Conservation (phyloP, 2,113 vertebrate genomes). For the Paramisgurnus dabryanus region DNA sequence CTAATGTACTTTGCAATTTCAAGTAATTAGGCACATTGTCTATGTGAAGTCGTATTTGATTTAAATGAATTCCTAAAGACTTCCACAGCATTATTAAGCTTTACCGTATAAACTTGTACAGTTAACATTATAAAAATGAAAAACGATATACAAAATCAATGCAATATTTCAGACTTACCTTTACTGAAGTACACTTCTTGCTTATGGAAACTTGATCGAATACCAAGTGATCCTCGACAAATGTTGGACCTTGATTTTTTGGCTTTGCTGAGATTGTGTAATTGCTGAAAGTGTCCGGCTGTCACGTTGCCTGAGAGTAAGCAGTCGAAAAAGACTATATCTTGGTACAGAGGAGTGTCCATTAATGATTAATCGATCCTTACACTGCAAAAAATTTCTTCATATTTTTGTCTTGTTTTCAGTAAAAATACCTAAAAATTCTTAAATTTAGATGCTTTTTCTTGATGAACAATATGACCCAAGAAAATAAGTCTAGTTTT, state of each 20-base stretch:
- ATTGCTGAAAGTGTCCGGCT: constrained; percentile 41
- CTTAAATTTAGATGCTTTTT: too few relatives aligned
- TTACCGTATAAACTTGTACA: too few relatives aligned
- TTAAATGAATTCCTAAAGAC: background rate
- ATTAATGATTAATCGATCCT: constrained; percentile 73
- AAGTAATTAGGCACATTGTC: background rate
- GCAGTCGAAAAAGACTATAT: constrained; percentile 33
- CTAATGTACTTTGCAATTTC: background rate
- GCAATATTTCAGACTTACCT: constrained; percentile 65
- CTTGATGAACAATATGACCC: too few relatives aligned
- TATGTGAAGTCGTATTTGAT: background rate
- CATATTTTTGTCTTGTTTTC: too few relatives aligned
- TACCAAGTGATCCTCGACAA: constrained; percentile 49
- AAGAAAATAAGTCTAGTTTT: too few relatives aligned
- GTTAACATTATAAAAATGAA: too few relatives aligned
- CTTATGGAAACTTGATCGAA: constrained; percentile 15
- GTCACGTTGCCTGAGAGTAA: constrained; percentile 59
- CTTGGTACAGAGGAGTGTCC: background rate
- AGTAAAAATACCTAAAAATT: too few relatives aligned
- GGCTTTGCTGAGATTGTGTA: constrained; percentile 54
- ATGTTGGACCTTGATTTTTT: constrained; percentile 72
- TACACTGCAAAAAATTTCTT: too few relatives aligned
- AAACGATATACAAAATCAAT: background rate
- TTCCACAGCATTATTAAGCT: too few relatives aligned
- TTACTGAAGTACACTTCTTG: constrained; percentile 38